Evolutionary conservation across 2,797 vertebrate species (phyloP), one percentile per base, ranked within the genome.

Genomic region (Anguilla anguilla): DNA sequence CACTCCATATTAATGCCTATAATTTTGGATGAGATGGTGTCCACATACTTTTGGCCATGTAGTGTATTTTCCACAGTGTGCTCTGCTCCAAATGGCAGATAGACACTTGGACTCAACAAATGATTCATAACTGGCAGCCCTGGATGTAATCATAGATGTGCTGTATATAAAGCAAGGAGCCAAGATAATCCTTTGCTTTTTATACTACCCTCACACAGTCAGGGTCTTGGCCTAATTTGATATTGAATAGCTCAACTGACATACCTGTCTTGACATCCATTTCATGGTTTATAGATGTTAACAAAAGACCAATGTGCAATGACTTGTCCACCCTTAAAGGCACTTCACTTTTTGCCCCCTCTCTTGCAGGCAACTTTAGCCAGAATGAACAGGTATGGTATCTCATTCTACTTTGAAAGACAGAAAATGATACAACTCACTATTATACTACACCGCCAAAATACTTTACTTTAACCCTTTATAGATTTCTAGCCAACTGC

Each of bases 381-480:
- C 35, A 81, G 55, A 46, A 3, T 6, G 35, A 83, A 85, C 51
- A 91, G 91, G 92, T 92, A 84, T 64, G 82, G 53, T 51, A 19
- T 83, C 22, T 39, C 17, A 43, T 25, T 83, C n/a, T 25, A 17
- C 49, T 83, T 55, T 53, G 39, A 46, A 15, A 46, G 13, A 31
- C 5, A 19, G 15, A 43, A 15, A 53, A 53, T 9, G 51, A 46
- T 46, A 46, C 43, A 46, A 46, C 43, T 17, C 13, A 57, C 51
- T 13, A 53, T 57, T 57, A 57, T 57, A 17, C 55, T 57, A 19
- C 55, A 57, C 55, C 57, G 15, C 55, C 7, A 15, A 57, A 57
- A 57, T 57, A 57, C 55, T 15, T 15, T 57, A 57, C 43, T 46
- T 0, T 46, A 46, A 6, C 43, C 43, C 43, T 46, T 46, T 46